Percentiles rank a stretch among this genome's conserved stretches.
These are phyloP conservation scores for Marcusenius ussheri DNA, from an alignment of 2,113 vertebrate species.

Conservation along the genomic window DNA sequence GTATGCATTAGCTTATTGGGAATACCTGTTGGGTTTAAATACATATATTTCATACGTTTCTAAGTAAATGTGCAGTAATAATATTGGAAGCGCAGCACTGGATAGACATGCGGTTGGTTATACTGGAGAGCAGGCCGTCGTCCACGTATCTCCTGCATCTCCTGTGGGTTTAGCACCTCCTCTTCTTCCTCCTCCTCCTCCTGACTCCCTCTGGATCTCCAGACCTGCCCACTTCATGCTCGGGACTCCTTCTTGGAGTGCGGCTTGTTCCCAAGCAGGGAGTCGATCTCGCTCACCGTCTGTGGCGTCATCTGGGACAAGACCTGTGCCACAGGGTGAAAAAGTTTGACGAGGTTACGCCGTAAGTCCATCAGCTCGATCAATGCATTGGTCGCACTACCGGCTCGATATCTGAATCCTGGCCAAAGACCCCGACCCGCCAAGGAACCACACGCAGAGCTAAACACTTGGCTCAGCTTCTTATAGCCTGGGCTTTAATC, in stretches of 20 bases:
- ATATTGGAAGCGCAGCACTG: slow-evolving; percentile 62
- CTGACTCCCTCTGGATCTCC: not conserved
- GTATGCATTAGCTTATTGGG: not conserved
- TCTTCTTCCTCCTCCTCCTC: not conserved
- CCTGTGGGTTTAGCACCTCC: not conserved
- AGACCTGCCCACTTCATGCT: slow-evolving; percentile 46
- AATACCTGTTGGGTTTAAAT: not conserved
- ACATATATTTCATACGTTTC: not conserved
- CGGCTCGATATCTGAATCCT: not conserved
- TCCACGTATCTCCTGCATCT: not conserved
- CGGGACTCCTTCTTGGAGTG: slow-evolving; percentile 72
- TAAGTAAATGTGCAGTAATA: slow-evolving; percentile 56
- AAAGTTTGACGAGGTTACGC: not conserved
- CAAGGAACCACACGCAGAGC: not conserved
- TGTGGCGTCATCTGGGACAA: slow-evolving; percentile 67
- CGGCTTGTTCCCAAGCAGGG: slow-evolving; percentile 77
- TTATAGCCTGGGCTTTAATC: not conserved
- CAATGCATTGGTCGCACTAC: not conserved
- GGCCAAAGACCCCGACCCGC: not conserved
- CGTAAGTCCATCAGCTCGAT: not conserved
- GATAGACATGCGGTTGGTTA: slow-evolving; percentile 61
- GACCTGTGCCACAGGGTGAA: not conserved
- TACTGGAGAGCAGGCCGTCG: slow-evolving; percentile 22
- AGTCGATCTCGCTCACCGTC: slow-evolving; percentile 71
- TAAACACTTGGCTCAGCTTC: not conserved